Percentiles rank a stretch among this genome's conserved stretches.
Conservation (phyloP, 2,888 invertebrate species). For the Agrilus biguttatus region DNA sequence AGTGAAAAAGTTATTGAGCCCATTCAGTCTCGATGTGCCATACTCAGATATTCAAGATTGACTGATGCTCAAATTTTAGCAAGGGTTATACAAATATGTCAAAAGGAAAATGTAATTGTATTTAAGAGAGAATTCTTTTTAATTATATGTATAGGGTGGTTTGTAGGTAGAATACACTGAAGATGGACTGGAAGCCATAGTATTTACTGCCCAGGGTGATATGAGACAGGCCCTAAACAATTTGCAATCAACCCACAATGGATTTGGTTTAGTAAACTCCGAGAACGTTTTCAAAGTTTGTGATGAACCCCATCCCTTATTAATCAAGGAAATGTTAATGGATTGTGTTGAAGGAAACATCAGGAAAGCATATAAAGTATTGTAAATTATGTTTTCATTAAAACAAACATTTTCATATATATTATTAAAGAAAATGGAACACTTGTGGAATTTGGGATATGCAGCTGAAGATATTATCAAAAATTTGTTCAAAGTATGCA, state of each 20-base stretch:
- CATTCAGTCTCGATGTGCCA: slow-evolving; percentile 96
- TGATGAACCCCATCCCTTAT: slow-evolving; percentile 94
- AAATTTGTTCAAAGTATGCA: slow-evolving; percentile 88
- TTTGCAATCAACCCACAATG: slow-evolving; percentile 86
- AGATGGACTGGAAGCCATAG: slow-evolving; percentile 89
- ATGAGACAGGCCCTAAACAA: slow-evolving; percentile 97
- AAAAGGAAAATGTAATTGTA: slow-evolving; percentile 48
- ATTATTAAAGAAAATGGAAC: slow-evolving; percentile 54
- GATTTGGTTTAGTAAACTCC: slow-evolving; percentile 79
- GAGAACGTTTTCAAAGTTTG: slow-evolving; percentile 97
- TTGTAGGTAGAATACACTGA: slow-evolving; percentile 63
- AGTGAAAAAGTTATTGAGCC: slow-evolving; percentile 99
- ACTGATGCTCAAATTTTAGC: slow-evolving; percentile 82
- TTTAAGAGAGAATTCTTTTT: background rate
- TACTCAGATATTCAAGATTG: slow-evolving; percentile 82
- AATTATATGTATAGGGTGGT: background rate
- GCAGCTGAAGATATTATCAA: slow-evolving; percentile 93
- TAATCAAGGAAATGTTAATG: slow-evolving; percentile 82
- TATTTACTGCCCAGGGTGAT: slow-evolving; percentile 98
- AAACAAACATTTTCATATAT: slow-evolving; percentile 6
- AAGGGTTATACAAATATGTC: slow-evolving; percentile 61
- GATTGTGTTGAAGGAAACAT: slow-evolving; percentile 70
- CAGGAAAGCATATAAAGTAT: slow-evolving; percentile 65
- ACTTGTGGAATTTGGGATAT: slow-evolving; percentile 88
- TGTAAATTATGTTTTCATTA: background rate